phyloP scores from a whole-genome alignment of 1,140 invertebrate species.

The Ceratosolen solmsi region DNA sequence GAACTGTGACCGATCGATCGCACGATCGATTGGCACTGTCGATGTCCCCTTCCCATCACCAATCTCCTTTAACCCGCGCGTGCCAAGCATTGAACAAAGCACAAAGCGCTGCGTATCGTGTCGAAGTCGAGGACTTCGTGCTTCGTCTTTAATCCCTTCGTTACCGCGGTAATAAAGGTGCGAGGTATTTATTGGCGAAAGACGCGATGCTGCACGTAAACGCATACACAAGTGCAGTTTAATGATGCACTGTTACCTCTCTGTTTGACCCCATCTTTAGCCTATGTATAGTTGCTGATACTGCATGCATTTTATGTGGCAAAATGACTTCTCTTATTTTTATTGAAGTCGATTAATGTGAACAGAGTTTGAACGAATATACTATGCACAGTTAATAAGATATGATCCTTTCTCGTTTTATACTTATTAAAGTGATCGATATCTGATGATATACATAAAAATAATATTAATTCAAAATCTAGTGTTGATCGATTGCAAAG shows the following conservation, averaged over 20 bases:
- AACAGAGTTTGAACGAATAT: too few species aligned
- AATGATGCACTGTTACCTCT: conserved; percentile 51
- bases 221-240: conserved; percentile 44
- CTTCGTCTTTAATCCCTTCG: conserved; percentile 42
- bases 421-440: too few species aligned
- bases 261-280: background rate
- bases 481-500: too few species aligned
- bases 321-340: conserved; percentile 29
- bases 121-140: conserved; percentile 24
- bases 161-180: conserved; percentile 58
- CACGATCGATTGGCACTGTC: conserved; percentile 40
- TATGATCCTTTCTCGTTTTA: background rate
- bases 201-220: conserved; percentile 46
- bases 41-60: background rate
- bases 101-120: conserved; percentile 17
- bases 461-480: too few species aligned
- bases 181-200: conserved; percentile 63
- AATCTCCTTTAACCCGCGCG: background rate
- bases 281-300: background rate
- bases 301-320: background rate
- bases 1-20: conserved; percentile 17
- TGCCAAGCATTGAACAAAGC: conserved; percentile 25
- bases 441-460: too few species aligned
- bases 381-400: background rate
- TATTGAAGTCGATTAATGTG: background rate